Evolutionary conservation across 2,113 vertebrate species (phyloP).

Genomic region (Lepisosteus oculatus): DNA sequence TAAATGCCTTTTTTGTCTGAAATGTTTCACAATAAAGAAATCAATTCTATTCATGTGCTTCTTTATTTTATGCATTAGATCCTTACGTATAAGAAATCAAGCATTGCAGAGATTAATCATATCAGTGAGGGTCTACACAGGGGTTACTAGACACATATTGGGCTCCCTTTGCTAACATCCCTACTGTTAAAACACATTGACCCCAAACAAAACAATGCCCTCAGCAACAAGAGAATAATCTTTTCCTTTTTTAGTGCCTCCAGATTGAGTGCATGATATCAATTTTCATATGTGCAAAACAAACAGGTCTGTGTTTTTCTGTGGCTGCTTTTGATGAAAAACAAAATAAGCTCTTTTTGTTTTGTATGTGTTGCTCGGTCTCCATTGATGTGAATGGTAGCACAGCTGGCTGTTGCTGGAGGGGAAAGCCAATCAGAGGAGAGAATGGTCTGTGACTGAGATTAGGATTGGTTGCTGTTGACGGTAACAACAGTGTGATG

Average conservation of each 20-base stretch:
- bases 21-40: too few relatives aligned
- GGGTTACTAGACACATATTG: too few relatives aligned
- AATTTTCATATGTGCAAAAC: not conserved
- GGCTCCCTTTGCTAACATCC: too few relatives aligned
- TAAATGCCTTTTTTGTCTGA: too few relatives aligned
- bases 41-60: too few relatives aligned
- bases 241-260: constrained; percentile 3
- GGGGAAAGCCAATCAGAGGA: constrained; percentile 55
- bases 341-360: constrained; percentile 71
- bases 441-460: constrained; percentile 37
- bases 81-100: too few relatives aligned
- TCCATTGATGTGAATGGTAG: constrained; percentile 39
- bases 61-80: too few relatives aligned
- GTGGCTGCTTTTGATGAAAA: constrained; percentile 51
- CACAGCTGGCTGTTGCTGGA: constrained; percentile 15
- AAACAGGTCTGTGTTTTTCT: constrained; percentile 37
- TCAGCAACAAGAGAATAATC: constrained; percentile 16
- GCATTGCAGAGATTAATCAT: too few relatives aligned
- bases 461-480: constrained; percentile 62
- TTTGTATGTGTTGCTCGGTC: constrained; percentile 67
- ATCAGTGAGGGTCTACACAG: too few relatives aligned
- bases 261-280: not conserved
- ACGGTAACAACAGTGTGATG: constrained; percentile 69
- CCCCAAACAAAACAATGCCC: not conserved
- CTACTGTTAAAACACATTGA: not conserved